phyloP scores from a whole-genome alignment of 2,797 vertebrate species.

The Sebastes iracundus region DNA sequence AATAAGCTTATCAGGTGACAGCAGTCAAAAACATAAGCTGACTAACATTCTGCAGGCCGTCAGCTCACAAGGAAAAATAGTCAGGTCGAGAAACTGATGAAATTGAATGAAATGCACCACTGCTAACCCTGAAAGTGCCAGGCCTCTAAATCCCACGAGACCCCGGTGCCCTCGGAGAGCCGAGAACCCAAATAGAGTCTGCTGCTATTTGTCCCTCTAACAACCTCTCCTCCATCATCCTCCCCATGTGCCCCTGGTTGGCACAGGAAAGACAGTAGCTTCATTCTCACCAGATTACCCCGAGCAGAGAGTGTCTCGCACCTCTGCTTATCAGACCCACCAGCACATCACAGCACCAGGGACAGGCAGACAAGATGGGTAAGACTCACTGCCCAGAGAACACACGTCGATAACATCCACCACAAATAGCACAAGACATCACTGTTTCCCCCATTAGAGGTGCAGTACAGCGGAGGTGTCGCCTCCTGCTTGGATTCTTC shows the following conservation, averaged over 20 bases:
- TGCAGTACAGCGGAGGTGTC: constrained; percentile 12
- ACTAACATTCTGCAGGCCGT: background rate
- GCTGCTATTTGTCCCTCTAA: constrained; percentile 41
- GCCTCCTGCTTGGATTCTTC: constrained; percentile 3
- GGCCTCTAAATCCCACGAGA: background rate
- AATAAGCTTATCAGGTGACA: background rate
- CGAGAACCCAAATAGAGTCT: constrained; percentile 41
- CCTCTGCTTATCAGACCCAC: constrained; percentile 62
- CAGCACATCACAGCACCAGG: constrained; percentile 43
- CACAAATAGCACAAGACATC: constrained; percentile 57
- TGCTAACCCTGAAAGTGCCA: constrained; percentile 14
- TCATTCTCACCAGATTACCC: constrained; percentile 62
- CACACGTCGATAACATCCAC: constrained; percentile 59
- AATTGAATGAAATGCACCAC: constrained; percentile 43
- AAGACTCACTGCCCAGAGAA: constrained; percentile 37
- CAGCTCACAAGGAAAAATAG: background rate
- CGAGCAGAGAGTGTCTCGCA: constrained; percentile 59
- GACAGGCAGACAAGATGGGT: constrained; percentile 40
- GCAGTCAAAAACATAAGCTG: constrained; percentile 13
- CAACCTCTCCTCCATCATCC: constrained; percentile 44
- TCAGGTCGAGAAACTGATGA: constrained; percentile 36
- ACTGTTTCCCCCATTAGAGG: constrained; percentile 28
- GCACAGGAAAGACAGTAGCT: constrained; percentile 31
- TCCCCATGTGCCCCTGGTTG: constrained; percentile 23
- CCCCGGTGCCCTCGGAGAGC: constrained; percentile 13